phyloP scores from a whole-genome alignment of 2,888 invertebrate genomes.

The Cosmia trapezina region DNA sequence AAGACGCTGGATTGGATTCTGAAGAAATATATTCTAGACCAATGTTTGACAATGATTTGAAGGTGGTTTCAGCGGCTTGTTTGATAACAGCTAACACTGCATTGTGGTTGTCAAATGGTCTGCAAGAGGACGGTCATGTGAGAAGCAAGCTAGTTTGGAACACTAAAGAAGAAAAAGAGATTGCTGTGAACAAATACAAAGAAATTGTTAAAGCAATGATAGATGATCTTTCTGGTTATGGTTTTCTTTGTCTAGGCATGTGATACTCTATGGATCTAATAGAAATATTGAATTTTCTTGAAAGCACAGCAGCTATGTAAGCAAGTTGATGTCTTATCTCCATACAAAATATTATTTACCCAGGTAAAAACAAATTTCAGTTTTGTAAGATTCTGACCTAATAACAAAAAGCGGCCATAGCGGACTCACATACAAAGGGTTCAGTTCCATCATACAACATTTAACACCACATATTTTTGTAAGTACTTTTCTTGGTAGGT shows the following conservation, averaged over 20 bases:
- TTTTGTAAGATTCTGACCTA: no score
- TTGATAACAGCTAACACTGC: constrained; percentile 84
- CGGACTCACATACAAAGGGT: background rate
- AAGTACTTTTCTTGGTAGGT: no score
- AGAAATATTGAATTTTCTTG: background rate
- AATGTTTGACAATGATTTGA: constrained; percentile 79
- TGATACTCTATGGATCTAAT: constrained; percentile 9
- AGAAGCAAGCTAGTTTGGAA: constrained; percentile 77
- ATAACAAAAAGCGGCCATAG: background rate
- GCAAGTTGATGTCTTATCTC: background rate
- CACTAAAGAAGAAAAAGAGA: constrained; percentile 73
- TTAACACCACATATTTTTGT: background rate
- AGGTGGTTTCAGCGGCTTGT: constrained; percentile 79
- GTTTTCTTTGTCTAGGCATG: constrained; percentile 62
- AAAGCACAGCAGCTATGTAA: background rate
- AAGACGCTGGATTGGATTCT: constrained; percentile 65
- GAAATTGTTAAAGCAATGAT: constrained; percentile 76
- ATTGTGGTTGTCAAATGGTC: constrained; percentile 81
- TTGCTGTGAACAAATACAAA: constrained; percentile 76
- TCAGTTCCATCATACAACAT: background rate
- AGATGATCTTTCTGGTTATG: constrained; percentile 78
- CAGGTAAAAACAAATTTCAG: background rate
- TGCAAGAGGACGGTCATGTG: constrained; percentile 86
- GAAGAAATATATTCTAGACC: constrained; percentile 72
- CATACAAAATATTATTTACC: background rate